Conservation (phyloP, 2,888 invertebrate genomes). For the Macrophya alboannulata region DNA sequence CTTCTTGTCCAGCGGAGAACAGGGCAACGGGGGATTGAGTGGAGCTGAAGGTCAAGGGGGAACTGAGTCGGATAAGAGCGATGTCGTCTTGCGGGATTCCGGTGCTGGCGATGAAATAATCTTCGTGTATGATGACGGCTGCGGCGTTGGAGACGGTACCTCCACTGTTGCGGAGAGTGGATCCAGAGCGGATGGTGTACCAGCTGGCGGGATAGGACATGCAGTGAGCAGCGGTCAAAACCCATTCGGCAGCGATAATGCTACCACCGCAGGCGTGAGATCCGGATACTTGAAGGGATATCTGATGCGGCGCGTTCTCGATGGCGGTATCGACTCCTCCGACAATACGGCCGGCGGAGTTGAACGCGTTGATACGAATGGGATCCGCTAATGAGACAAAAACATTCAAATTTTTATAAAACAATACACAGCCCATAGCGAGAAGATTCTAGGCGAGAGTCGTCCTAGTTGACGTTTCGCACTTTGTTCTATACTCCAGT, state of each 20-base stretch:
- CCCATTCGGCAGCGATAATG: slow-evolving; percentile 79
- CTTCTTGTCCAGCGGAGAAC: slow-evolving; percentile 71
- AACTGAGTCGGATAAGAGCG: slow-evolving; percentile 80
- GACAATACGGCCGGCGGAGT: slow-evolving; percentile 76
- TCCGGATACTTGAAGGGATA: slow-evolving; percentile 78
- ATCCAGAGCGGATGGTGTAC: slow-evolving; percentile 81
- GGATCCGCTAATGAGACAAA: not conserved
- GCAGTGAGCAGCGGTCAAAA: slow-evolving; percentile 84
- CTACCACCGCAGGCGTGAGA: slow-evolving; percentile 82
- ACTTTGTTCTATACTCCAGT: not conserved
- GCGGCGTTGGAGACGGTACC: slow-evolving; percentile 81
- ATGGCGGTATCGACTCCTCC: slow-evolving; percentile 81
- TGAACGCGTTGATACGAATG: slow-evolving; percentile 22
- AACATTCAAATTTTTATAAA: not conserved
- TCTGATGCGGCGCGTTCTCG: slow-evolving; percentile 80
- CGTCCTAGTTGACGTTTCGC: not conserved
- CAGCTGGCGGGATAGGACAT: slow-evolving; percentile 64
- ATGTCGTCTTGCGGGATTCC: slow-evolving; percentile 79
- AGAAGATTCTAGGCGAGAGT: not conserved
- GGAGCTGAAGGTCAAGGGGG: slow-evolving; percentile 80
- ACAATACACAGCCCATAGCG: not conserved
- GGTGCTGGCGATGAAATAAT: slow-evolving; percentile 77
- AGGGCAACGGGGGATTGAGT: slow-evolving; percentile 80
- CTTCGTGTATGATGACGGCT: slow-evolving; percentile 80
- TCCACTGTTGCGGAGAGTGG: slow-evolving; percentile 80